Percentiles rank a stretch among this genome's conserved stretches.
These are phyloP conservation scores for Microplitis manilae DNA, from an alignment of 2,888 invertebrate species.

Conservation along the genomic window DNA sequence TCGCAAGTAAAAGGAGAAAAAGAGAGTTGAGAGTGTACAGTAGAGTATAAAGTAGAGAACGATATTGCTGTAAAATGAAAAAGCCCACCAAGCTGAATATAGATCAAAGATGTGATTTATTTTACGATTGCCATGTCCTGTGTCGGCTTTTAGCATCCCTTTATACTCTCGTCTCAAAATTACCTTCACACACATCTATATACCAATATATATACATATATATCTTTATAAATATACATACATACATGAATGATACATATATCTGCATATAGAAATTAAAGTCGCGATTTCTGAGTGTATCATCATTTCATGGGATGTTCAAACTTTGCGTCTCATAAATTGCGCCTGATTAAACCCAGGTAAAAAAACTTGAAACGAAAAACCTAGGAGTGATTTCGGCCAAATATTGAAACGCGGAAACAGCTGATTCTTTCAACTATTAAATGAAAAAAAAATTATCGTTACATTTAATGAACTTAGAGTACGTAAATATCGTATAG, in stretches of 20 bases:
- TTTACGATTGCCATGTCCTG: conserved; percentile 60
- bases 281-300: not conserved
- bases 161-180: conserved; percentile 26
- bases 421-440: too few species aligned
- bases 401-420: too few species aligned
- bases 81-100: conserved; percentile 57
- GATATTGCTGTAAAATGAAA: conserved; percentile 23
- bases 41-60: not conserved
- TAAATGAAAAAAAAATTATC: too few species aligned
- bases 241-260: not conserved
- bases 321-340: not conserved
- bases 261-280: not conserved
- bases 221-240: not conserved
- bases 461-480: too few species aligned
- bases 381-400: too few species aligned
- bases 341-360: not conserved
- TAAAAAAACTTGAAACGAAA: too few species aligned
- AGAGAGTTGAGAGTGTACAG: not conserved
- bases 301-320: not conserved
- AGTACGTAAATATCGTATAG: too few species aligned
- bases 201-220: conserved; percentile 10
- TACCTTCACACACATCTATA: conserved; percentile 10
- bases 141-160: conserved; percentile 19
- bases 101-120: conserved; percentile 68
- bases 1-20: not conserved